Conservation (phyloP, 2,888 invertebrate genomes). For the Campoletis raptor region DNA sequence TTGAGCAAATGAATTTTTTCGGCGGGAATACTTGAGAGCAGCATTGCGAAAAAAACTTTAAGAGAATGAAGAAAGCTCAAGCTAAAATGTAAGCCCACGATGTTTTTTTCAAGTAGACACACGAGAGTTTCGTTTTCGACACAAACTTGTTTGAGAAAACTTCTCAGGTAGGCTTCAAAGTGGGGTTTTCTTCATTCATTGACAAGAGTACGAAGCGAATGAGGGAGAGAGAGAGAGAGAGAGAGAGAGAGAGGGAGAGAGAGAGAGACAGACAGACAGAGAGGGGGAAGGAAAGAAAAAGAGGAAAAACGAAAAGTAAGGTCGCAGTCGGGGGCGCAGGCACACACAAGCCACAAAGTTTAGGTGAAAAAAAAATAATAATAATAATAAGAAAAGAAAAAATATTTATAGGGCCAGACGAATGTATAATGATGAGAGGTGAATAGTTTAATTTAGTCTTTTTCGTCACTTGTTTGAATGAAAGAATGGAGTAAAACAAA, state of each 20-base stretch:
- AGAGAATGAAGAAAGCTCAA: background rate
- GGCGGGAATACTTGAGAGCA: background rate
- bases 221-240: background rate
- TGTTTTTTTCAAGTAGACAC: slow-evolving; percentile 32
- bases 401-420: background rate
- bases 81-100: slow-evolving; percentile 25
- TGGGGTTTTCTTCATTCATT: slow-evolving; percentile 42
- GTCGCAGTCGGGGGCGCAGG: slow-evolving; percentile 1
- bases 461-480: slow-evolving; percentile 37
- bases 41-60: slow-evolving; percentile 5
- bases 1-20: slow-evolving; percentile 37
- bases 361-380: background rate
- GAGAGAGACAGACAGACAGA: background rate
- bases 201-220: background rate
- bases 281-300: no score
- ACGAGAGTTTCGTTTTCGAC: slow-evolving; percentile 29
- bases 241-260: no score
- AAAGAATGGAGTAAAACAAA: background rate
- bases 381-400: slow-evolving; percentile 2
- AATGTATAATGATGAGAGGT: slow-evolving; percentile 26
- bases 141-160: slow-evolving; percentile 24
- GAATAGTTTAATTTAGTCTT: slow-evolving; percentile 27
- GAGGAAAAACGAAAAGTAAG: slow-evolving; percentile 6
- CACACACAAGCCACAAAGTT: background rate
- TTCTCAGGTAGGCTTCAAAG: slow-evolving; percentile 39